Conservation (phyloP, 2,888 invertebrate genomes). For the Tipula confusa region DNA sequence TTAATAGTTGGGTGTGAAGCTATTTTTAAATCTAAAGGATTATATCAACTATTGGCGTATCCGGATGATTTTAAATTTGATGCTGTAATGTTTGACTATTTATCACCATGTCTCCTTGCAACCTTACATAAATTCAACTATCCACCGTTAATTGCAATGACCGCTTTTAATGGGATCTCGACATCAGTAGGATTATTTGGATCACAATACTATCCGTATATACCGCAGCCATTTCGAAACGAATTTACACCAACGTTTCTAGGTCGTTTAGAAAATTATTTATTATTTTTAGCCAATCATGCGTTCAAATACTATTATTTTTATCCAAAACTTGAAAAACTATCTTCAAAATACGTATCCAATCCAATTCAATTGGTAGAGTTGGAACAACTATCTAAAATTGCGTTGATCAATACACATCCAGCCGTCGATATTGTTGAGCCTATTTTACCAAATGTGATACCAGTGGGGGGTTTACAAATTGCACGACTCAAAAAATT, state of each 20-base stretch:
- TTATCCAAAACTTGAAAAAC: background rate
- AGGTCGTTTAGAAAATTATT: background rate
- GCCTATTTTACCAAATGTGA: slow-evolving; percentile 37
- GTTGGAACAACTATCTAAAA: slow-evolving; percentile 27
- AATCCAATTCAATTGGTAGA: background rate
- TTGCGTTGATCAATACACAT: slow-evolving; percentile 36
- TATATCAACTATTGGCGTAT: slow-evolving; percentile 39
- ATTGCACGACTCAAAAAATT: too few relatives aligned
- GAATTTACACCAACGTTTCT: background rate
- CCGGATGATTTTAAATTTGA: slow-evolving; percentile 42
- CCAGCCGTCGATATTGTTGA: slow-evolving; percentile 35
- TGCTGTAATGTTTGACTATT: slow-evolving; percentile 42
- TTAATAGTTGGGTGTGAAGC: too few relatives aligned
- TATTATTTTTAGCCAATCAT: background rate
- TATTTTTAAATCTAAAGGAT: slow-evolving; percentile 38
- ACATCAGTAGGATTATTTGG: slow-evolving; percentile 39
- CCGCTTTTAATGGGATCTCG: slow-evolving; percentile 38
- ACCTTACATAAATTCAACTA: slow-evolving; percentile 43
- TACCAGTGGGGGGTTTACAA: slow-evolving; percentile 39
- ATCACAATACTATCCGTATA: slow-evolving; percentile 40
- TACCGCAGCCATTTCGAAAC: slow-evolving; percentile 35
- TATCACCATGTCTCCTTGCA: slow-evolving; percentile 41
- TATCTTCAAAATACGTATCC: too few relatives aligned
- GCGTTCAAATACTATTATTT: background rate
- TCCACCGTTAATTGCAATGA: slow-evolving; percentile 42